These are phyloP conservation scores for Proteles cristata DNA, from an alignment of 2,113 vertebrate species.

Conservation along the genomic window DNA sequence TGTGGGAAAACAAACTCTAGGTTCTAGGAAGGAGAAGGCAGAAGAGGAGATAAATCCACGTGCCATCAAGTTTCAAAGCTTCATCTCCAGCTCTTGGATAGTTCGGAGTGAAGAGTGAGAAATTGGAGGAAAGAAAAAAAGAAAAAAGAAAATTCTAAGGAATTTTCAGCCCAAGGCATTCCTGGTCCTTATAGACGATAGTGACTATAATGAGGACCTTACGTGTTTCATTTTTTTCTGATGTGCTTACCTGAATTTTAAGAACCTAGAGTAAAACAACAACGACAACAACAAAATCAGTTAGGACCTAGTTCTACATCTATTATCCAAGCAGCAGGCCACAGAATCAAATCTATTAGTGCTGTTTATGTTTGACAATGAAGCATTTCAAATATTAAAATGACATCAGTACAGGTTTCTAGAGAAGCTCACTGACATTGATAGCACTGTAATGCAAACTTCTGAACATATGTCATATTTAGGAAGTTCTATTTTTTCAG, in stretches of 20 bases:
- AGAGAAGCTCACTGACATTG: slow-evolving; percentile 62
- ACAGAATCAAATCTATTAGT: slow-evolving; percentile 33
- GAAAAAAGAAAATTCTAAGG: neutral
- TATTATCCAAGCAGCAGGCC: slow-evolving; percentile 66
- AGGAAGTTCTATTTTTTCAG: slow-evolving; percentile 58
- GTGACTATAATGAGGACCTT: neutral
- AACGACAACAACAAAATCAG: slow-evolving; percentile 58
- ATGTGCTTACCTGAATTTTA: slow-evolving; percentile 60
- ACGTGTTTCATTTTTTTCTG: neutral
- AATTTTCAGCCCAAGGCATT: neutral
- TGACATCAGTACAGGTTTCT: slow-evolving; percentile 72
- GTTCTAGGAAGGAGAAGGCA: neutral
- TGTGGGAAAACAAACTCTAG: neutral
- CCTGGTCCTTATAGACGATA: neutral
- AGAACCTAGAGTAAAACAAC: slow-evolving; percentile 36
- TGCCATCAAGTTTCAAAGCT: neutral
- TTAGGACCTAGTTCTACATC: slow-evolving; percentile 61
- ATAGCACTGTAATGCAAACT: slow-evolving; percentile 22
- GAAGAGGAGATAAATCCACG: neutral
- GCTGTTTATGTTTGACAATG: slow-evolving; percentile 72
- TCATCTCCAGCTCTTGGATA: neutral
- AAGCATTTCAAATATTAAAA: slow-evolving; percentile 78
- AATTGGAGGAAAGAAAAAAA: neutral
- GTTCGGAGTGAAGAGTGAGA: slow-evolving; percentile 16
- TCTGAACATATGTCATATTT: slow-evolving; percentile 66